A percentile compares a stretch with the other conserved stretches of the same genome.
Conservation (phyloP, 1,140 invertebrate species). For the Heliothis virescens region DNA sequence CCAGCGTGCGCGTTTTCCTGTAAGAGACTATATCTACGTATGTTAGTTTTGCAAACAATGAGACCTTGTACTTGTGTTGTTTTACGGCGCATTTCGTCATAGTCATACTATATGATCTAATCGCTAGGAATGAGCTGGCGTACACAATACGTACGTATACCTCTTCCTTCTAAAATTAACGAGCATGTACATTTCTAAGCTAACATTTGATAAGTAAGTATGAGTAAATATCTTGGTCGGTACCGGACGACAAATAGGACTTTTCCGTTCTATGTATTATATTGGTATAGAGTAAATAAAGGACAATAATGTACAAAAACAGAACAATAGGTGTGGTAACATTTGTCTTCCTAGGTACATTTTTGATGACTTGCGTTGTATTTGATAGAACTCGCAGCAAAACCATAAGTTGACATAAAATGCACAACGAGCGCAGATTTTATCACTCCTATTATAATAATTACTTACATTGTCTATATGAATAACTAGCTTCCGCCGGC, state of each 20-base stretch:
- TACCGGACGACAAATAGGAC: conserved; percentile 1
- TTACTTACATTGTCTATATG: too few relatives aligned
- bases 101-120: conserved; percentile 36
- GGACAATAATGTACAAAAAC: too few relatives aligned
- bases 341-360: too few relatives aligned
- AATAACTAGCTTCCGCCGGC: too few relatives aligned
- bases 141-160: neutral
- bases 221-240: conserved; percentile 6
- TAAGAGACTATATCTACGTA: conserved; percentile 7
- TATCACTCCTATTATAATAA: too few relatives aligned
- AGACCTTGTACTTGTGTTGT: conserved; percentile 44
- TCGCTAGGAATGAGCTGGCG: conserved; percentile 5
- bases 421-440: too few relatives aligned
- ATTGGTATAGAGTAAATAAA: too few relatives aligned
- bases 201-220: neutral
- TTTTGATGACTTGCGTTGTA: too few relatives aligned
- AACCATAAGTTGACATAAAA: too few relatives aligned
- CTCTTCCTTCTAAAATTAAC: conserved; percentile 1
- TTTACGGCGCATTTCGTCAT: conserved; percentile 28
- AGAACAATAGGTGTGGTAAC: too few relatives aligned
- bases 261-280: neutral
- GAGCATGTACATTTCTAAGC: conserved; percentile 1
- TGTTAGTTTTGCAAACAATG: conserved; percentile 37
- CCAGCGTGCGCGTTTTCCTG: conserved; percentile 48
- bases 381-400: too few relatives aligned